Evolutionary conservation across 2,797 vertebrate species (phyloP), one percentile per base, ranked within the genome.

Genomic region (Tolypeutes matacus): DNA sequence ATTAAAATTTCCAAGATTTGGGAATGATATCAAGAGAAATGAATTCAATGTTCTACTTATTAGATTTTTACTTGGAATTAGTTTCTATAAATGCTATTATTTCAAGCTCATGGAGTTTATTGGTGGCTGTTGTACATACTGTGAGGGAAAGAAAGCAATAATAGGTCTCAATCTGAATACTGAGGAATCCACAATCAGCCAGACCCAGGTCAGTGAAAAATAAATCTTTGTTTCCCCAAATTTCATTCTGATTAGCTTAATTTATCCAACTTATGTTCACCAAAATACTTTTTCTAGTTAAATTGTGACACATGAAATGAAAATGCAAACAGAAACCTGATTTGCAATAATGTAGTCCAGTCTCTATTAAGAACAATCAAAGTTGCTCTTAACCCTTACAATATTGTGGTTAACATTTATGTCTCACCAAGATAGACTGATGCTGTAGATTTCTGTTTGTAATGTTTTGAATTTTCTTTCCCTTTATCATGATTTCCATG

Each of bases 131-230:
- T 27, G 8, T 4, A 25, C 21, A 3, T 39, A 14, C 12, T 11
- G 3, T 20, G 3, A 20, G 15, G 11, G 4, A 29, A 53, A 81
- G 53, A 39, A 91, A 84, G 1, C 13, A 51, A 29, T 46, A 27
- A n/a, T 29, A 25, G 36, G 13, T 18, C 17, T 51, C 8, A 6
- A 27, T 13, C 7, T 69, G n/a, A 29, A 69, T 31, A 53, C 7
- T 31, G 3, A 70, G 25, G 46, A 91, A 23, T 75, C 29, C n/a
- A 85, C 42, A 58, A 31, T 25, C 36, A 73, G 39, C 56, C 62
- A 73, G 12, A 78, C 62, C 21, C 18, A 86, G 75, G 62, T 91
- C 31, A 91, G 73, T 91, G 27, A 78, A 65, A 53, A 80, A 10
- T 56, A 42, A 51, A 62, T 13, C 14, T 73, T 78, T 67, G 53